Conservation (phyloP, 2,113 vertebrate genomes). For the Odocoileus virginianus region DNA sequence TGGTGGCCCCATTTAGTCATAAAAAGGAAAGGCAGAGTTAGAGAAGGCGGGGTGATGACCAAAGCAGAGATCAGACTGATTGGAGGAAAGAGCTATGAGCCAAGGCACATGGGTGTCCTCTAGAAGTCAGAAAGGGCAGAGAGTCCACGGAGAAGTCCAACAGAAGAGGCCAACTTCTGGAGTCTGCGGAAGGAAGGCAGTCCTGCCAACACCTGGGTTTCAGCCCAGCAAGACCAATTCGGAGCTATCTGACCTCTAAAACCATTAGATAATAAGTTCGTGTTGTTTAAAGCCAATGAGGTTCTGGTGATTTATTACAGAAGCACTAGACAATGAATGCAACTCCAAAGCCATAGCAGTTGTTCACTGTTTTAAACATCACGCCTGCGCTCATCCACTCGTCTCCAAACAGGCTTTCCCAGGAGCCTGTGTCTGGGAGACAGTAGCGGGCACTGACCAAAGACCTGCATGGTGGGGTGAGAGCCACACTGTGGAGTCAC, state of each 20-base stretch:
- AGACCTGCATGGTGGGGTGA: neutral
- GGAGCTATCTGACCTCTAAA: neutral
- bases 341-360: fast-evolving
- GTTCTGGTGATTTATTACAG: neutral
- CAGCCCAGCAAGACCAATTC: neutral
- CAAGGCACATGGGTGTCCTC: neutral
- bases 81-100: neutral
- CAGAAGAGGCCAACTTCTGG: neutral
- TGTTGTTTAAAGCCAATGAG: neutral
- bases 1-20: neutral
- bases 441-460: fast-evolving
- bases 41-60: neutral
- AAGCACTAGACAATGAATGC: neutral
- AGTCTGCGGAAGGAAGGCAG: neutral
- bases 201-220: too few relatives aligned
- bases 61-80: neutral
- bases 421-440: neutral
- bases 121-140: neutral
- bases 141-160: neutral
- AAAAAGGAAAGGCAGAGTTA: too few relatives aligned
- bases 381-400: neutral
- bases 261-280: neutral
- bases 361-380: neutral
- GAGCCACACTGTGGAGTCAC: fast-evolving
- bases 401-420: too few relatives aligned